Evolutionary conservation across 2,113 vertebrate genomes (phyloP).

Genomic region (Benitochromis conjunctus): DNA sequence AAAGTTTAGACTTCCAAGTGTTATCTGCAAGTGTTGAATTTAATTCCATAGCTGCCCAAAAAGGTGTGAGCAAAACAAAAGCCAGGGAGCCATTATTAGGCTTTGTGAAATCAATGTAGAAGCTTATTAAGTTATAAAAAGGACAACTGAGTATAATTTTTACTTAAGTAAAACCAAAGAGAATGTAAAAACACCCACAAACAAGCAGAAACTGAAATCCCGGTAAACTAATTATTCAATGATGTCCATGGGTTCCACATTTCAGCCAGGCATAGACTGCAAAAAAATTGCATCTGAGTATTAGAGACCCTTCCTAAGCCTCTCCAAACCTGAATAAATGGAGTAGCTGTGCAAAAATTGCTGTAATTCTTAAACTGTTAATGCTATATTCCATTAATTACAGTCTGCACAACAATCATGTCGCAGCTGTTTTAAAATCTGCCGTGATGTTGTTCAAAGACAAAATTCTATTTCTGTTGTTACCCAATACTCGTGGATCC

Average conservation of each 20-base stretch:
- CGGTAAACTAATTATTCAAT: background rate
- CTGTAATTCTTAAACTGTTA: background rate
- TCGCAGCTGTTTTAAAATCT: background rate
- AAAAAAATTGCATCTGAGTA: background rate
- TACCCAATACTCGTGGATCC: background rate
- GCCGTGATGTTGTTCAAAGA: background rate
- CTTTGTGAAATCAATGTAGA: background rate
- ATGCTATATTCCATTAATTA: background rate
- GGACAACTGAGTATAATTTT: background rate
- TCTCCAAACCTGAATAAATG: background rate
- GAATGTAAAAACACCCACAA: background rate
- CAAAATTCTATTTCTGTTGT: background rate
- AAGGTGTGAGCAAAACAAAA: background rate
- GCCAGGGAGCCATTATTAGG: no score
- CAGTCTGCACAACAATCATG: background rate
- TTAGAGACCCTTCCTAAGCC: background rate
- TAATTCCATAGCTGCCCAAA: background rate
- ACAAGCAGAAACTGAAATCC: background rate
- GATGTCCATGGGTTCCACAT: background rate
- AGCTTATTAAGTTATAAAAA: background rate
- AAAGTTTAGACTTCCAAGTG: background rate
- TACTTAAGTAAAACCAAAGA: no score
- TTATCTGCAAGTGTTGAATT: background rate
- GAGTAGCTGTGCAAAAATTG: background rate
- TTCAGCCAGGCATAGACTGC: background rate